Evolutionary conservation across 2,113 vertebrate genomes (phyloP).

Genomic region (Dicerorhinus sumatrensis): DNA sequence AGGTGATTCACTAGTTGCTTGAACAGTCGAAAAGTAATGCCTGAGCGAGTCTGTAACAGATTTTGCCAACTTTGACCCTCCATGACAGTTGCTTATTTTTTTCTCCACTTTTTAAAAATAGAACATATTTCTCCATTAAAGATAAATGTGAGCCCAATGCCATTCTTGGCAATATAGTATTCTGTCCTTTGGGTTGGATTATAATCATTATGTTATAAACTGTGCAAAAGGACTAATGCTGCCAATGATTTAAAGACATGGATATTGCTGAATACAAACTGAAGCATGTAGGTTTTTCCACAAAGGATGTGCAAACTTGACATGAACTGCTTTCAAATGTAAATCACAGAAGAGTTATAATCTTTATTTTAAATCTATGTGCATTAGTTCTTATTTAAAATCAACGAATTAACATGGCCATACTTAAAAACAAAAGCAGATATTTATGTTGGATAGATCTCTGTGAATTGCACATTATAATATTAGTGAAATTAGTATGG

Average conservation of each 20-base stretch:
- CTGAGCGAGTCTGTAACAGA: constrained; percentile 11
- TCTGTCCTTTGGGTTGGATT: constrained; percentile 74
- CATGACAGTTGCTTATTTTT: neutral
- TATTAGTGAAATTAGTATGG: neutral
- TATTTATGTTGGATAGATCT: neutral
- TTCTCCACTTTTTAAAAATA: constrained; percentile 55
- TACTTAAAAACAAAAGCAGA: constrained; percentile 38
- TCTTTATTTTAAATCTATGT: constrained; percentile 62
- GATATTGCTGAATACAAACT: constrained; percentile 54
- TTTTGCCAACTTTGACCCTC: constrained; percentile 39
- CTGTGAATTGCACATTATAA: neutral
- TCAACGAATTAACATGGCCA: neutral
- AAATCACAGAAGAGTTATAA: neutral
- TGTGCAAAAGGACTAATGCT: constrained; percentile 67
- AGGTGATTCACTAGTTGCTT: constrained; percentile 51
- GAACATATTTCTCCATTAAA: constrained; percentile 53
- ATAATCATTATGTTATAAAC: constrained; percentile 63
- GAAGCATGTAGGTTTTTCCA: neutral
- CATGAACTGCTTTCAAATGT: constrained; percentile 49
- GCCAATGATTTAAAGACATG: constrained; percentile 50
- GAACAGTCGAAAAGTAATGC: constrained; percentile 42
- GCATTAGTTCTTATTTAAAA: neutral
- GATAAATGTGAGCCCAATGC: constrained; percentile 7
- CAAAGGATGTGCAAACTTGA: constrained; percentile 18
- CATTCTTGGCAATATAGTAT: constrained; percentile 55